Conservation (phyloP, 2,113 vertebrate species). For the Cyprinus carpio region DNA sequence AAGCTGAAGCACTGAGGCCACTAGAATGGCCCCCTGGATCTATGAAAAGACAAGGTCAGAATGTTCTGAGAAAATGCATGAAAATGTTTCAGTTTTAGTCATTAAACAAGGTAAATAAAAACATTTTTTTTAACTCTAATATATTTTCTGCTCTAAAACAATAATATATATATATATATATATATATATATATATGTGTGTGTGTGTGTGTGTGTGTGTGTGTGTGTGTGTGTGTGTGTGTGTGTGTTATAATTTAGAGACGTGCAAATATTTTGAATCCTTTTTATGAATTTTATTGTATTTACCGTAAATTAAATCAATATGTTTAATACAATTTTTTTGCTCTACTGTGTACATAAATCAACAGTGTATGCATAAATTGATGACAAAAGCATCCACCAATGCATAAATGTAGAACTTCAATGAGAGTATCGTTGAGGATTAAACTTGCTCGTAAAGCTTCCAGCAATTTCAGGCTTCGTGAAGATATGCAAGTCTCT, state of each 20-base stretch:
- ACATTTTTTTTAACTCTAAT: too few species aligned
- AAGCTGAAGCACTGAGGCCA: conserved; percentile 75
- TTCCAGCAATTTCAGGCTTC: background rate
- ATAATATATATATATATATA: too few species aligned
- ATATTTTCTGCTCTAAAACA: background rate
- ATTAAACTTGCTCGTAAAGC: background rate
- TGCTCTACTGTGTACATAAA: background rate
- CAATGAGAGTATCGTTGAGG: background rate
- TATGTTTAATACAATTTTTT: background rate
- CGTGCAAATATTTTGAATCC: background rate
- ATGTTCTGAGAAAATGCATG: background rate
- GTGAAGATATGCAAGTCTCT: background rate
- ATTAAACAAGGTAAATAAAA: background rate
- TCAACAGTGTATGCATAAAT: background rate
- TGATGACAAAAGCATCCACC: too few species aligned
- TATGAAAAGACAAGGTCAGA: conserved; percentile 51
- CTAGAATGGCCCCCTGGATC: conserved; percentile 79
- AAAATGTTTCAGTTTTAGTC: background rate
- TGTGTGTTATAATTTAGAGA: background rate
- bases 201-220: too few species aligned
- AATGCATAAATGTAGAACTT: background rate
- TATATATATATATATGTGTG: too few species aligned
- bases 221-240: too few species aligned
- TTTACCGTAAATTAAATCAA: background rate
- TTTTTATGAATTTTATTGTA: background rate